These are phyloP conservation scores for Calyptomena viridis DNA, from an alignment of 2,113 vertebrate species.

Conservation along the genomic window DNA sequence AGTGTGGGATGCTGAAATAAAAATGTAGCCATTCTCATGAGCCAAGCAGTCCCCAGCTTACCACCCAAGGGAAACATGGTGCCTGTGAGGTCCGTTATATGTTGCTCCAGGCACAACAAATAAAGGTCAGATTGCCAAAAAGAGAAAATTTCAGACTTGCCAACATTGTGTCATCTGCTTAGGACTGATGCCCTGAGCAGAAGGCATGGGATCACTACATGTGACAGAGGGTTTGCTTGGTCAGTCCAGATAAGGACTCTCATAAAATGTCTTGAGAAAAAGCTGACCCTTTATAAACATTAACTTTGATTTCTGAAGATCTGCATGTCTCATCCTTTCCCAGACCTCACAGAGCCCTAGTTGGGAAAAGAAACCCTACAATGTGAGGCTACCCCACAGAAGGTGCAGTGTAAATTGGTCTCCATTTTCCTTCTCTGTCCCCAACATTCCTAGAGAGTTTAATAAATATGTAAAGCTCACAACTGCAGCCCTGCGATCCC, in stretches of 20 bases:
- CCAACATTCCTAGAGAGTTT: constrained; percentile 59
- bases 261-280: background rate
- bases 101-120: background rate
- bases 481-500: background rate
- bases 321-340: background rate
- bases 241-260: background rate
- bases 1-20: background rate
- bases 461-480: constrained; percentile 64
- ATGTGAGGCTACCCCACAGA: background rate
- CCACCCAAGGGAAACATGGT: background rate
- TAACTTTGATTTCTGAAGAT: background rate
- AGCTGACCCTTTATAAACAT: background rate
- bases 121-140: background rate
- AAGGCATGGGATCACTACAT: background rate
- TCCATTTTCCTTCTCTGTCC: background rate
- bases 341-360: background rate
- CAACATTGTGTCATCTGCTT: background rate
- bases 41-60: background rate
- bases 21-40: background rate
- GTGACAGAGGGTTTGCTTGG: background rate
- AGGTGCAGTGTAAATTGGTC: background rate
- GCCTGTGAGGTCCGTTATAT: background rate
- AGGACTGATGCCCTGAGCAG: background rate
- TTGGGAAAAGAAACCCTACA: background rate
- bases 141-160: background rate